Evolutionary conservation across 2,888 invertebrate species (phyloP).

Genomic region (Nesidiocoris tenuis): DNA sequence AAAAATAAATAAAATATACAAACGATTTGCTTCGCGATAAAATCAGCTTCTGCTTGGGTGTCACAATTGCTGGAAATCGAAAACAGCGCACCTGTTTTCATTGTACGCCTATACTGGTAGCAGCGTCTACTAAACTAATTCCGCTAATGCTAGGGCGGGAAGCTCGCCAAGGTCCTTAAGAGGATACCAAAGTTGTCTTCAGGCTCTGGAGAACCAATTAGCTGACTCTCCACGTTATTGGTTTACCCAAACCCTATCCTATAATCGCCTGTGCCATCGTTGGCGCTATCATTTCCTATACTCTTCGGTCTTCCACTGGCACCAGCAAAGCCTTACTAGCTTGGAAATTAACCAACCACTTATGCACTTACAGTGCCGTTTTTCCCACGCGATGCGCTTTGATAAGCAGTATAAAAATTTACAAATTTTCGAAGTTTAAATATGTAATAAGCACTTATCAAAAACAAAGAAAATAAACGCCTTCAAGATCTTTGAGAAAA

Average conservation of each 20-base stretch:
- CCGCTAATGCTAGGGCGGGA: constrained; percentile 15
- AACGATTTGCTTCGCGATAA: too few species aligned
- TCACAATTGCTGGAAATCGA: too few species aligned
- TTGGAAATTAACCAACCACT: constrained; percentile 40
- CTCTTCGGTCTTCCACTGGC: not conserved
- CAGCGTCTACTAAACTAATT: constrained; percentile 19
- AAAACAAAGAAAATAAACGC: too few species aligned
- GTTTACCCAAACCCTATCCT: constrained; percentile 27
- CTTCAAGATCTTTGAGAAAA: too few species aligned
- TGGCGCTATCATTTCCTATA: not conserved
- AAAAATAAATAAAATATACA: too few species aligned
- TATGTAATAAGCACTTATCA: too few species aligned
- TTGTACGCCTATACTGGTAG: not conserved
- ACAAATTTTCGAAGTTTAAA: too few species aligned
- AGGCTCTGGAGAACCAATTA: constrained; percentile 20
- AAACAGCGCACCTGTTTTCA: not conserved
- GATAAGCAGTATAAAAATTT: too few species aligned
- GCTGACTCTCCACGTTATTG: constrained; percentile 33
- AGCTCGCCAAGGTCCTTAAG: constrained; percentile 13
- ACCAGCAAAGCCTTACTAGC: constrained; percentile 1
- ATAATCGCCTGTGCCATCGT: not conserved
- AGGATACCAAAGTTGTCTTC: constrained; percentile 34
- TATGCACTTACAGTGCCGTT: constrained; percentile 32
- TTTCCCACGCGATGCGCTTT: not conserved
- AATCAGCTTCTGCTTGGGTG: too few species aligned